Conservation (phyloP, 1,140 invertebrate species). For the Philotrypesis tridentata region DNA sequence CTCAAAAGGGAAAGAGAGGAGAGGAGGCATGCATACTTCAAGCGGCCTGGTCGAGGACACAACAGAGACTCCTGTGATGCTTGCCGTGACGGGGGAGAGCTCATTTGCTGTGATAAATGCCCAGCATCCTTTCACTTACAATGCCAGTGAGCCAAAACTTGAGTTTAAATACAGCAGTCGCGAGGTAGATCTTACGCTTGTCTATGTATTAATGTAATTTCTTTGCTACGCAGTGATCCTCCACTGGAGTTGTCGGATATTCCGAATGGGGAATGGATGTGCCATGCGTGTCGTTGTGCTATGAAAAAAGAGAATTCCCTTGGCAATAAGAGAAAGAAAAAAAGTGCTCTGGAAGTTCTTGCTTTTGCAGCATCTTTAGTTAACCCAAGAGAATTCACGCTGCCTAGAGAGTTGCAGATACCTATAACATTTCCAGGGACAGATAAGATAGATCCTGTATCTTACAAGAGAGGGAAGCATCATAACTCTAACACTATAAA, state of each 20-base stretch:
- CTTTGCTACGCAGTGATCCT: slow-evolving; percentile 81
- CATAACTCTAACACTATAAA: slow-evolving; percentile 58
- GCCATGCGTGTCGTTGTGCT: slow-evolving; percentile 82
- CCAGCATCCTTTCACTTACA: slow-evolving; percentile 95
- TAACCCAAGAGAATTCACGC: slow-evolving; percentile 92
- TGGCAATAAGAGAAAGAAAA: slow-evolving; percentile 71
- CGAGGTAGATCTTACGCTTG: background rate
- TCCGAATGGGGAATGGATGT: slow-evolving; percentile 93
- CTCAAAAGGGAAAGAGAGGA: slow-evolving; percentile 78
- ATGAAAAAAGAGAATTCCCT: slow-evolving; percentile 65
- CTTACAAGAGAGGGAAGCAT: slow-evolving; percentile 66
- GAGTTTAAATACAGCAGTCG: background rate
- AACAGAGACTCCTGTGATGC: slow-evolving; percentile 95
- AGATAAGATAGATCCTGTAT: slow-evolving; percentile 76
- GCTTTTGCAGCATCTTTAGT: slow-evolving; percentile 86
- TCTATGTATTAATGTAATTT: background rate
- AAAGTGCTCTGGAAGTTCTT: slow-evolving; percentile 81
- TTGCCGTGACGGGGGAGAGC: slow-evolving; percentile 92
- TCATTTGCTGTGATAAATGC: slow-evolving; percentile 96
- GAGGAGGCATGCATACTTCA: slow-evolving; percentile 87
- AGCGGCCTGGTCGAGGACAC: slow-evolving; percentile 89
- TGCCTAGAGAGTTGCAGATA: slow-evolving; percentile 86
- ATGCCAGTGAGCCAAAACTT: slow-evolving; percentile 88
- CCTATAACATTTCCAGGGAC: slow-evolving; percentile 88
- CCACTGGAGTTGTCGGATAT: slow-evolving; percentile 91